phyloP scores from a whole-genome alignment of 2,888 invertebrate species.

The Acanthopleura granulata region DNA sequence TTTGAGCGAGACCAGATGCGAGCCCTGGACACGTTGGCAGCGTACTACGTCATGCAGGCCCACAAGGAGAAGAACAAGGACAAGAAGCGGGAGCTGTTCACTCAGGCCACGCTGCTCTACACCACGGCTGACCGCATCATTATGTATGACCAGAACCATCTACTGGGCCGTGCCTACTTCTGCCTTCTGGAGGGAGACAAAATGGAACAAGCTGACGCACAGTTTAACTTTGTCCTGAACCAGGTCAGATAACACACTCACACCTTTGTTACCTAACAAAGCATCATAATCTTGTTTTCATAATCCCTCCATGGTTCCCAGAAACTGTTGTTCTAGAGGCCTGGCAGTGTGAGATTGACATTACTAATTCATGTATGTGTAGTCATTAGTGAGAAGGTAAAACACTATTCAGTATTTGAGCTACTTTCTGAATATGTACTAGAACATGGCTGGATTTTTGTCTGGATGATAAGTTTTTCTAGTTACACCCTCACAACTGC shows the following conservation, averaged over 20 bases:
- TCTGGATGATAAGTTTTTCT: no score
- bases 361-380: no score
- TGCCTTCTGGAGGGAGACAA: slow-evolving; percentile 98
- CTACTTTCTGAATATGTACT: no score
- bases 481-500: background rate
- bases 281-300: no score
- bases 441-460: no score
- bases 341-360: no score
- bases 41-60: slow-evolving; percentile 89
- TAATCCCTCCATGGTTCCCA: no score
- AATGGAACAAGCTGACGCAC: slow-evolving; percentile 99
- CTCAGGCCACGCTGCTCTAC: slow-evolving; percentile 92
- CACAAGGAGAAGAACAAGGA: slow-evolving; percentile 96
- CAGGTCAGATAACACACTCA: slow-evolving; percentile 57
- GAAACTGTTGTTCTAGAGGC: no score
- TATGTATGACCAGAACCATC: slow-evolving; percentile 99
- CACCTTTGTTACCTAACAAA: no score
- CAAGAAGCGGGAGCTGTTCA: slow-evolving; percentile 90
- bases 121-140: slow-evolving; percentile 99
- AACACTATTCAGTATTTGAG: no score
- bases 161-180: slow-evolving; percentile 97
- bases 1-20: slow-evolving; percentile 98
- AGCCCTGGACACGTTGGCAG: slow-evolving; percentile 96
- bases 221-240: slow-evolving; percentile 98
- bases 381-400: no score